A percentile compares a stretch with the other conserved stretches of the same genome.
phyloP scores from a whole-genome alignment of 2,113 vertebrate genomes.

The Tichodroma muraria region DNA sequence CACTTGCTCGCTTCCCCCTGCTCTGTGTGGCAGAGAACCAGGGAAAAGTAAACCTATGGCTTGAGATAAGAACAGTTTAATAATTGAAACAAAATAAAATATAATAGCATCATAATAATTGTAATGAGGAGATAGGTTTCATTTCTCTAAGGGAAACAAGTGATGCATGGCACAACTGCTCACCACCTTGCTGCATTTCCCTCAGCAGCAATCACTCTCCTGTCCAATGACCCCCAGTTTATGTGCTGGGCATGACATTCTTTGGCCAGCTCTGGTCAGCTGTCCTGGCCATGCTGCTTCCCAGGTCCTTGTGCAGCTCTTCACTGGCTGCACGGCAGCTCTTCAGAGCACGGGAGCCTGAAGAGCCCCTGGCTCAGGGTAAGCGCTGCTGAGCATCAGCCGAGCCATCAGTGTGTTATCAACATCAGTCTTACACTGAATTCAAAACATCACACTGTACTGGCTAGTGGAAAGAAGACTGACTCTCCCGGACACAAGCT shows the following conservation, averaged over 20 bases:
- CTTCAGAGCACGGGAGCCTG: background rate
- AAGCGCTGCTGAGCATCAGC: background rate
- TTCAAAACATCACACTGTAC: background rate
- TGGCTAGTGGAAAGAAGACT: background rate
- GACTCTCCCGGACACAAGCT: background rate
- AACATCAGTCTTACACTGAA: background rate
- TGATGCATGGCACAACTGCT: background rate
- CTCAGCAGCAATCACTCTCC: background rate
- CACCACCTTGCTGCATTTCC: background rate
- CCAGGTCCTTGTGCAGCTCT: background rate
- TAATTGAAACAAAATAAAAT: background rate
- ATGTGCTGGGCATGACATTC: fast-evolving
- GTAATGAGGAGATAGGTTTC: background rate
- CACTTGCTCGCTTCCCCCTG: background rate
- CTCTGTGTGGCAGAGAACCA: background rate
- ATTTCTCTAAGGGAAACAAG: background rate
- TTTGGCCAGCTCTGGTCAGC: background rate
- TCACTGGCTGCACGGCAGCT: too few relatives aligned
- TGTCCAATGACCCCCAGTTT: background rate
- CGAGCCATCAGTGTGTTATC: background rate
- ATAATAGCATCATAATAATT: background rate
- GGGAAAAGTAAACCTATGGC: background rate
- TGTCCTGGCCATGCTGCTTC: background rate
- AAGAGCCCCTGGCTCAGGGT: background rate
- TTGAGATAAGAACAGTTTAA: background rate